Conservation (phyloP, 2,797 vertebrate genomes). For the Sebastolobus altivelis region DNA sequence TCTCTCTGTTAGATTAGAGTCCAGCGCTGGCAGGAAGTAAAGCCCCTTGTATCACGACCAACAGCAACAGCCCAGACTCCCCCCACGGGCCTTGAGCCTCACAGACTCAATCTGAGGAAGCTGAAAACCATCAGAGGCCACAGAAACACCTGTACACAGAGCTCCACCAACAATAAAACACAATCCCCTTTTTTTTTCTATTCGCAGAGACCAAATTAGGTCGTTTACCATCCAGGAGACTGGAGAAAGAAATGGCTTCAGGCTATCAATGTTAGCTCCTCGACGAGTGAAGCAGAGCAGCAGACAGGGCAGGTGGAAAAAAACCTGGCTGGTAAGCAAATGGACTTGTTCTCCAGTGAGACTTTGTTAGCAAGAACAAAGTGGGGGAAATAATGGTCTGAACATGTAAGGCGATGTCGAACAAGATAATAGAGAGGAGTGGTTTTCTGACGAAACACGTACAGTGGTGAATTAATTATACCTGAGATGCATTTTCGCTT, state of each 20-base stretch:
- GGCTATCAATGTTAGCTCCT: slow-evolving; percentile 44
- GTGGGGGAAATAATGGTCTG: slow-evolving; percentile 38
- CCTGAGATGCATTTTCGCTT: slow-evolving; percentile 43
- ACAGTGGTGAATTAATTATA: slow-evolving; percentile 57
- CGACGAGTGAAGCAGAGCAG: slow-evolving; percentile 46
- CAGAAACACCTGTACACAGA: slow-evolving; percentile 58
- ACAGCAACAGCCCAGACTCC: slow-evolving; percentile 41
- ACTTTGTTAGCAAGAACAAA: slow-evolving; percentile 29
- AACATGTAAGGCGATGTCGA: slow-evolving; percentile 40
- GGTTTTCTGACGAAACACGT: slow-evolving; percentile 28
- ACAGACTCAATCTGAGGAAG: slow-evolving; percentile 57
- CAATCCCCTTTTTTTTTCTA: slow-evolving; percentile 31
- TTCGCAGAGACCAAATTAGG: slow-evolving; percentile 54
- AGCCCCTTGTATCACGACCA: slow-evolving; percentile 52
- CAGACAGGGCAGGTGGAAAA: slow-evolving; percentile 39
- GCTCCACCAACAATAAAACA: slow-evolving; percentile 38
- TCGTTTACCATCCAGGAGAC: slow-evolving; percentile 52
- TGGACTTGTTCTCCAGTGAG: slow-evolving; percentile 42
- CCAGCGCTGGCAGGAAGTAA: slow-evolving; percentile 61
- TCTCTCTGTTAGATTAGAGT: slow-evolving; percentile 71
- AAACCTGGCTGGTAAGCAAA: slow-evolving; percentile 45
- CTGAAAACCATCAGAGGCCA: slow-evolving; percentile 58
- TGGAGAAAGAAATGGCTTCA: slow-evolving; percentile 45
- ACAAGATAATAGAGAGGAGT: slow-evolving; percentile 44
- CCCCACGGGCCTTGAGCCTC: slow-evolving; percentile 38